Evolutionary conservation across 2,113 vertebrate genomes (phyloP), one percentile per base, ranked within the genome.

Genomic region (Capreolus pygargus): DNA sequence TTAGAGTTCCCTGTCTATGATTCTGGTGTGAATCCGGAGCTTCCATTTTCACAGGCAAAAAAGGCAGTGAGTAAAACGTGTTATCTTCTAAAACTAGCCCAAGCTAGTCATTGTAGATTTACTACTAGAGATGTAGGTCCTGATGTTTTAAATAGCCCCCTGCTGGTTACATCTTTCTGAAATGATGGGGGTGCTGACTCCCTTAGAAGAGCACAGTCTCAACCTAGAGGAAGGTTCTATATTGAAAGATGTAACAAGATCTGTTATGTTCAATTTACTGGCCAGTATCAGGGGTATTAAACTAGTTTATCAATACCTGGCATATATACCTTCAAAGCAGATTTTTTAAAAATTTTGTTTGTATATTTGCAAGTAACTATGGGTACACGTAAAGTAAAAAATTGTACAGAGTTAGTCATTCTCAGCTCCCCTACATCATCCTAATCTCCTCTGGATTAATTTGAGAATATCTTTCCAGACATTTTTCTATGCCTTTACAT

Each of bases 361-460:
- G 25, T 93, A 23, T 61, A 67, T 95, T 30, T 74, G 33, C 82
- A 86, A 54, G 36, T 92, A 81, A 82, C 85, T 54, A 57, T 79
- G 43, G 91, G 15, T 84, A 84, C 64, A n/a, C 43, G 5, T 89
- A 78, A 92, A 97, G 89, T 67, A 50, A 84, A 84, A 91, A 95
- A 50, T 79, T 81, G 28, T 86, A 78, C 36, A 84, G 28, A 86
- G 2, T 83, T 67, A 33, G 23, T 89, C 36, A 74, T 89, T 54
- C 54, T 55, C 50, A 58, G 33, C 39, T 94, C n/a, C 28, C 36
- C 12, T 15, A 96, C 0, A 7, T 39, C 43, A 43, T 87, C 79
- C 84, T 39, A 60, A 43, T 87, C 60, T 67, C 8, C 10, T 90
- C 17, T 87, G 28, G 25, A 70, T 91, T 95, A 67, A 81, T 89